These are phyloP conservation scores for Orbicella faveolata DNA, from an alignment of 64 coral and sea anemone genomes.

Conservation along the genomic window DNA sequence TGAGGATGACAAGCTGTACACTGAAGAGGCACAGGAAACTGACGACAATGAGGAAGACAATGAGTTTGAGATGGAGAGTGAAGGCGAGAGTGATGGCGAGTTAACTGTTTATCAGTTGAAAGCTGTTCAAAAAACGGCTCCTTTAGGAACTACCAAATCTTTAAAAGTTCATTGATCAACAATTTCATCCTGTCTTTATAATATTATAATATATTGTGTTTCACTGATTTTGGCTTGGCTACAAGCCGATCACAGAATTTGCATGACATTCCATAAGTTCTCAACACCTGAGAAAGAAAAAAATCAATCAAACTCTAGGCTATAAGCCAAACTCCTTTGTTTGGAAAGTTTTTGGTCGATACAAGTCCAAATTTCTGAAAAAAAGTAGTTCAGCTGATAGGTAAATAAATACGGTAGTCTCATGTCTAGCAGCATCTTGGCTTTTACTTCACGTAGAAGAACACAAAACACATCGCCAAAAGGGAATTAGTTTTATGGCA, in stretches of 20 bases:
- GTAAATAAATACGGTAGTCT: constrained; percentile 22
- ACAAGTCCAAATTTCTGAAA: constrained; percentile 23
- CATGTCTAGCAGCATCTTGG: too few relatives aligned
- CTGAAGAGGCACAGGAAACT: background rate
- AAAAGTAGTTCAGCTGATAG: constrained; percentile 21
- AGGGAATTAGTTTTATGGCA: too few relatives aligned
- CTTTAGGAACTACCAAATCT: constrained; percentile 40
- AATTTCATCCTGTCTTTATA: constrained; percentile 32
- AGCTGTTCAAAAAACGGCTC: constrained; percentile 17
- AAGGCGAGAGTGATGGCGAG: background rate
- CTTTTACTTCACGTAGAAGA: too few relatives aligned
- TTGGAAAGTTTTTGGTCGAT: background rate
- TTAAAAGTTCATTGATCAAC: constrained; percentile 12
- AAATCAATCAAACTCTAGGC: background rate
- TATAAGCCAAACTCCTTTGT: background rate
- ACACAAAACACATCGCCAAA: too few relatives aligned
- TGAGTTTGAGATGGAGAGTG: constrained; percentile 28
- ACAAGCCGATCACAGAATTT: constrained; percentile 42
- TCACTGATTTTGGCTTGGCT: constrained; percentile 35
- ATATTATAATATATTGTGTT: constrained; percentile 19
- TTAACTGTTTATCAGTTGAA: constrained; percentile 2
- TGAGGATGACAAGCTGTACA: background rate
- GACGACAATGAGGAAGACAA: background rate
- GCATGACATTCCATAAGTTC: background rate
- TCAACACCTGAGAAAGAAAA: constrained; percentile 13